Evolutionary conservation across 2,797 vertebrate genomes (phyloP).

Genomic region (Catostomus latipinnis): DNA sequence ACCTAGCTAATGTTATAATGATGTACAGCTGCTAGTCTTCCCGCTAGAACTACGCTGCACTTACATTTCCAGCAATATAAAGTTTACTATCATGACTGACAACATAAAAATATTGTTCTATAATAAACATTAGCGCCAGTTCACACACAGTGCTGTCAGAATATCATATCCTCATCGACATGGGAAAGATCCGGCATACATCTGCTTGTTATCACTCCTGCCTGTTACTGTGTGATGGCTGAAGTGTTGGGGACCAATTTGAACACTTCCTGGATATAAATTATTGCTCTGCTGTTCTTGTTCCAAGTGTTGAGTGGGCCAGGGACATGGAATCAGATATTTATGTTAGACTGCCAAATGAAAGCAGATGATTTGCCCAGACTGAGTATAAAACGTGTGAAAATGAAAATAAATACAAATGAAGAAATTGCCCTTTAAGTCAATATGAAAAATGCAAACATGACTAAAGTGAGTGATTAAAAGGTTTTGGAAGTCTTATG

Average conservation of each 20-base stretch:
- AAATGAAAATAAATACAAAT: conserved; percentile 50
- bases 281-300: conserved; percentile 30
- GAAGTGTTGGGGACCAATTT: conserved; percentile 32
- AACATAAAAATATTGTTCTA: conserved; percentile 11
- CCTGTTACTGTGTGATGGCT: conserved; percentile 22
- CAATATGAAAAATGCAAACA: conserved; percentile 43
- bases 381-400: conserved; percentile 42
- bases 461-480: not conserved
- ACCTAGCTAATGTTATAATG: too few species aligned
- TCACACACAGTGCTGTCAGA: conserved; percentile 33
- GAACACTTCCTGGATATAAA: conserved; percentile 46
- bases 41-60: too few species aligned
- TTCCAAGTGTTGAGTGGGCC: conserved; percentile 32
- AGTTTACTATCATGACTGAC: not conserved
- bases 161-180: conserved; percentile 25
- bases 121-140: conserved; percentile 16
- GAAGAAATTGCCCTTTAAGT: conserved; percentile 41
- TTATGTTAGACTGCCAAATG: conserved; percentile 52
- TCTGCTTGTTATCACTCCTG: conserved; percentile 48
- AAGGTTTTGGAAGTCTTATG: not conserved
- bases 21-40: too few species aligned
- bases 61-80: not conserved
- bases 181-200: not conserved
- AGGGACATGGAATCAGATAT: conserved; percentile 40
- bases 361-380: conserved; percentile 57